Conservation (phyloP, 2,888 invertebrate genomes). For the Oligia strigilis region DNA sequence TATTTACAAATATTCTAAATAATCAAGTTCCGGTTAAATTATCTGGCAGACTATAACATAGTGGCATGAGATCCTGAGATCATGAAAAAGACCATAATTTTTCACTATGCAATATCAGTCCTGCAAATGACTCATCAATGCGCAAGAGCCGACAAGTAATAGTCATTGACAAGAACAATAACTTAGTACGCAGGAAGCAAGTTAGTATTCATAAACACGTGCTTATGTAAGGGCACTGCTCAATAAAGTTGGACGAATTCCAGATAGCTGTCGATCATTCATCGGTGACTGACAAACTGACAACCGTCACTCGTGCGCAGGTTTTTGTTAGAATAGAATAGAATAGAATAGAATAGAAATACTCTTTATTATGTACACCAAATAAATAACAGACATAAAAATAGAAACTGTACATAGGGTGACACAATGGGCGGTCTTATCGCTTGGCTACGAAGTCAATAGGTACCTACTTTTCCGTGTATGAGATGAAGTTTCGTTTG, state of each 20-base stretch:
- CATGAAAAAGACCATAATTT: background rate
- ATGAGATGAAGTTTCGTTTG: background rate
- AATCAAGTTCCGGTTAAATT: background rate
- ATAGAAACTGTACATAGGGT: no score
- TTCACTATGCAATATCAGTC: background rate
- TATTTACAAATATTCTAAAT: conserved; percentile 2
- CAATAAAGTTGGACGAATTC: conserved; percentile 52
- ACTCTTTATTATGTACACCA: no score
- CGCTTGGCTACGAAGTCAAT: background rate
- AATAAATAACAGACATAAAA: no score
- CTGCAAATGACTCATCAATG: conserved; percentile 33
- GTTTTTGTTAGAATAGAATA: background rate
- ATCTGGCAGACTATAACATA: background rate
- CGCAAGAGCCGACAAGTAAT: conserved; percentile 34
- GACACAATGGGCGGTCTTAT: no score
- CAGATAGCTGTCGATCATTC: conserved; percentile 46
- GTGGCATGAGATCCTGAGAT: background rate
- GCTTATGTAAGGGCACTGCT: conserved; percentile 56
- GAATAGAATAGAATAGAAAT: no score
- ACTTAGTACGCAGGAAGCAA: conserved; percentile 54
- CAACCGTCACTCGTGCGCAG: conserved; percentile 1
- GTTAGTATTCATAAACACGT: conserved; percentile 67
- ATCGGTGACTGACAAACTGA: conserved; percentile 32
- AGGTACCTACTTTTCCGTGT: background rate
- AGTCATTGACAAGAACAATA: conserved; percentile 59